A percentile compares a stretch with the other conserved stretches of the same genome.
phyloP scores from a whole-genome alignment of 1,140 invertebrate species.

The Procambarus clarkii region DNA sequence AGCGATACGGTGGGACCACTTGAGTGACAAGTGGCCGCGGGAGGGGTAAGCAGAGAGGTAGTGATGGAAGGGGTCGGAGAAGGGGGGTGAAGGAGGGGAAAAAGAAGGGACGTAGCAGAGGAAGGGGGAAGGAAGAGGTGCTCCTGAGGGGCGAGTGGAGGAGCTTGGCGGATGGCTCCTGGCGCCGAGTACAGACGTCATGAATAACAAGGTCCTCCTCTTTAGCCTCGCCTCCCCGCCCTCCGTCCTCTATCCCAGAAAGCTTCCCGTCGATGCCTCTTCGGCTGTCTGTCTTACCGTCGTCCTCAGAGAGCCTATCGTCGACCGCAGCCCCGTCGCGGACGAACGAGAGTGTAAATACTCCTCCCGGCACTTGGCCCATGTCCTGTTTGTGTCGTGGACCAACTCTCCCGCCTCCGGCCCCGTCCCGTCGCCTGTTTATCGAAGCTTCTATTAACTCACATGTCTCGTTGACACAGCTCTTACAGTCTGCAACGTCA shows the following conservation, averaged over 20 bases:
- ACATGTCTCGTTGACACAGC: background rate
- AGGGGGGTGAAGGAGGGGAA: too few relatives aligned
- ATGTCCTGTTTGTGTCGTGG: background rate
- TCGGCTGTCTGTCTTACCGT: too few relatives aligned
- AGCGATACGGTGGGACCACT: background rate
- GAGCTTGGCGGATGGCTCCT: background rate
- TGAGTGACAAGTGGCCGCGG: conserved; percentile 3
- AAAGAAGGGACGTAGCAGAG: too few relatives aligned
- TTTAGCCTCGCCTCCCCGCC: background rate
- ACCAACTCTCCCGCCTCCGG: background rate
- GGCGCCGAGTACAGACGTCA: background rate
- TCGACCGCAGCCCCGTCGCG: too few relatives aligned
- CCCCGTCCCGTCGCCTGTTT: background rate
- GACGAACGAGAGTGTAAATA: too few relatives aligned
- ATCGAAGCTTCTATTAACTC: too few relatives aligned
- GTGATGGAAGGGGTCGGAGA: background rate
- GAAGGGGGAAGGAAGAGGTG: too few relatives aligned
- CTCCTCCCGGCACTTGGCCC: too few relatives aligned
- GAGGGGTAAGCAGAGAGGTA: background rate
- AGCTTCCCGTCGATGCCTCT: too few relatives aligned
- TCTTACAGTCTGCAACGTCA: background rate
- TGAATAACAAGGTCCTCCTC: background rate
- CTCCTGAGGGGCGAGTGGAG: background rate
- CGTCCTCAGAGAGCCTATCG: too few relatives aligned
- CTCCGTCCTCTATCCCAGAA: background rate